A percentile compares a stretch with the other conserved stretches of the same genome.
Conservation (phyloP, 2,888 invertebrate species). For the Spilosoma lubricipeda region DNA sequence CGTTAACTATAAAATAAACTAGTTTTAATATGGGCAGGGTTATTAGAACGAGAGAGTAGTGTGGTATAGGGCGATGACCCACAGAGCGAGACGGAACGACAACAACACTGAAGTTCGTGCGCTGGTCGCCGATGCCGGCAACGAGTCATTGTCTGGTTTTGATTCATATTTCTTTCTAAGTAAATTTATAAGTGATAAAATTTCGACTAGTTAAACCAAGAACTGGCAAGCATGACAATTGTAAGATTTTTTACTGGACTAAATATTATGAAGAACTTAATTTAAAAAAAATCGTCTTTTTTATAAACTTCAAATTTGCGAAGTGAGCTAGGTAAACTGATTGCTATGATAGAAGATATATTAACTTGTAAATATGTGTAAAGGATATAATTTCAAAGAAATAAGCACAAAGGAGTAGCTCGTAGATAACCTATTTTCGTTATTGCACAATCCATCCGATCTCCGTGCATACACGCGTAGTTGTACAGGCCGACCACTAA, state of each 20-base stretch:
- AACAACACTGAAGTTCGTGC: constrained; percentile 85
- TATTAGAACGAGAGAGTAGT: constrained; percentile 81
- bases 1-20: constrained; percentile 64
- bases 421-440: constrained; percentile 69
- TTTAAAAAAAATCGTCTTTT: neutral
- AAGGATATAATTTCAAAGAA: constrained; percentile 28
- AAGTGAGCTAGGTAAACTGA: neutral
- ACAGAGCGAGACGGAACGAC: constrained; percentile 82
- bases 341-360: neutral
- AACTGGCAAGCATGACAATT: neutral
- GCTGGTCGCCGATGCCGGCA: constrained; percentile 40
- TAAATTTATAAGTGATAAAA: constrained; percentile 6
- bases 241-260: neutral
- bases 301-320: neutral
- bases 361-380: neutral
- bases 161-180: constrained; percentile 34
- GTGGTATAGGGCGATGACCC: constrained; percentile 81
- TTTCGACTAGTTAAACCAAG: constrained; percentile 10
- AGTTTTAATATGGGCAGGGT: constrained; percentile 72
- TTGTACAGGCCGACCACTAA: constrained; percentile 60
- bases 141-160: constrained; percentile 44
- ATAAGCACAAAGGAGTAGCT: constrained; percentile 66
- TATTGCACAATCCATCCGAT: constrained; percentile 72
- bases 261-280: neutral
- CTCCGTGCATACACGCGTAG: constrained; percentile 44